Conservation (phyloP, 2,888 invertebrate genomes). For the Catocala fraxini region DNA sequence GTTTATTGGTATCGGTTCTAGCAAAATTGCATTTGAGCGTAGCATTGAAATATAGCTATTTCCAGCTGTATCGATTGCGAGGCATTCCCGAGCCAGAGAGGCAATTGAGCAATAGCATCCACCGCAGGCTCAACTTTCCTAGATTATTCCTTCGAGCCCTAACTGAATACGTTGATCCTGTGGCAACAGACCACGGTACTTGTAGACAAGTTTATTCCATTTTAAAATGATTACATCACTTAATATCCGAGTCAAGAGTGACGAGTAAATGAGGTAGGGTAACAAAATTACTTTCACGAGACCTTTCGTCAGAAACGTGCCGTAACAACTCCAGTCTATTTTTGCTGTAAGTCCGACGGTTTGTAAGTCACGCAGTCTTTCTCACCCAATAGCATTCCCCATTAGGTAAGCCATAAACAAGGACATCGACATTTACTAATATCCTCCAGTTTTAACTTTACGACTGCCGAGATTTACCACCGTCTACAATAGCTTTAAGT, state of each 20-base stretch:
- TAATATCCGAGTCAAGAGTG: constrained; percentile 1
- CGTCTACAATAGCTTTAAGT: constrained; percentile 64
- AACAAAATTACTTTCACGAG: constrained; percentile 54
- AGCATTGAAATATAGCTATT: constrained; percentile 61
- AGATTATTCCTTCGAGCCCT: constrained; percentile 70
- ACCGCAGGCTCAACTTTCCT: constrained; percentile 62
- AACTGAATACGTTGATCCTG: constrained; percentile 52
- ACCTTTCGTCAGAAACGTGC: constrained; percentile 52
- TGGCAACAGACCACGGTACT: constrained; percentile 48
- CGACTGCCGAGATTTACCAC: constrained; percentile 56
- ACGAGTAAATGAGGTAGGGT: constrained; percentile 37
- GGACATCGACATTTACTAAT: constrained; percentile 80
- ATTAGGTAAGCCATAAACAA: constrained; percentile 82
- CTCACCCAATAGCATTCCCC: constrained; percentile 71
- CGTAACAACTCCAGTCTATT: constrained; percentile 38
- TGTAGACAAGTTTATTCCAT: constrained; percentile 30
- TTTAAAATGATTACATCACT: constrained; percentile 7
- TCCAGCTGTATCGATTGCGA: constrained; percentile 57
- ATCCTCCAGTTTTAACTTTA: constrained; percentile 76
- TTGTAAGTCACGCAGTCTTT: constrained; percentile 73
- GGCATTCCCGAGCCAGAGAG: constrained; percentile 57
- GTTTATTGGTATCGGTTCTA: constrained; percentile 43
- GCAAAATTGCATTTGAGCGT: constrained; percentile 49
- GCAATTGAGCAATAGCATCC: constrained; percentile 73
- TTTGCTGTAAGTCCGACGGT: constrained; percentile 56